Evolutionary conservation across 2,113 vertebrate species (phyloP).

Genomic region (Pelusios castaneus): DNA sequence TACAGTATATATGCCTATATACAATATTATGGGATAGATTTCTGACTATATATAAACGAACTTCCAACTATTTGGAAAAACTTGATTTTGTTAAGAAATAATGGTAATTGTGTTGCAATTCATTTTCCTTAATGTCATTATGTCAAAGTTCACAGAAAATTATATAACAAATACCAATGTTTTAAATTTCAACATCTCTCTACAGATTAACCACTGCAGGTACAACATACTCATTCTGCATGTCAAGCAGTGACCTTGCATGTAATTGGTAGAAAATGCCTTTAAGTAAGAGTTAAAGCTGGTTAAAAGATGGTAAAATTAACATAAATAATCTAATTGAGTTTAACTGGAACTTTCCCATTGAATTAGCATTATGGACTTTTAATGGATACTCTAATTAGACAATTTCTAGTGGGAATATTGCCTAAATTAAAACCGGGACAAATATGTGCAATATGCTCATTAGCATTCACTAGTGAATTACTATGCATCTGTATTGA

Average conservation of each 20-base stretch:
- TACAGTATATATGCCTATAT: not conserved
- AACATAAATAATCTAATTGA: constrained; percentile 44
- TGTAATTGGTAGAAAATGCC: not conserved
- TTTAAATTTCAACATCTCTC: not conserved
- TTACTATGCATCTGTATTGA: not conserved
- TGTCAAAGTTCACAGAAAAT: not conserved
- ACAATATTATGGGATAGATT: not conserved
- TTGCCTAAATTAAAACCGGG: constrained; percentile 56
- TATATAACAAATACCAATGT: not conserved
- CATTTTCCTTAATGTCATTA: not conserved
- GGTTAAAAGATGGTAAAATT: not conserved
- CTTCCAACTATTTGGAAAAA: not conserved
- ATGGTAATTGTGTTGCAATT: too few species aligned
- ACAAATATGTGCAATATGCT: not conserved
- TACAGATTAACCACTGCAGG: not conserved
- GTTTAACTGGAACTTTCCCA: constrained; percentile 40
- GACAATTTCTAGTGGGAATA: constrained; percentile 46
- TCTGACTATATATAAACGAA: not conserved
- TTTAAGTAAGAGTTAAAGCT: constrained; percentile 35
- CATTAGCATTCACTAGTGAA: not conserved
- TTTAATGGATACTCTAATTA: constrained; percentile 66
- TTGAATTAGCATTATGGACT: constrained; percentile 50
- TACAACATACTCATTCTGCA: not conserved
- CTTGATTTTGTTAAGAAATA: too few species aligned
- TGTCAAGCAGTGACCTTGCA: constrained; percentile 14